Evolutionary conservation across 2,113 vertebrate genomes (phyloP), one percentile per base, ranked within the genome.

Genomic region (Zosterops lateralis): DNA sequence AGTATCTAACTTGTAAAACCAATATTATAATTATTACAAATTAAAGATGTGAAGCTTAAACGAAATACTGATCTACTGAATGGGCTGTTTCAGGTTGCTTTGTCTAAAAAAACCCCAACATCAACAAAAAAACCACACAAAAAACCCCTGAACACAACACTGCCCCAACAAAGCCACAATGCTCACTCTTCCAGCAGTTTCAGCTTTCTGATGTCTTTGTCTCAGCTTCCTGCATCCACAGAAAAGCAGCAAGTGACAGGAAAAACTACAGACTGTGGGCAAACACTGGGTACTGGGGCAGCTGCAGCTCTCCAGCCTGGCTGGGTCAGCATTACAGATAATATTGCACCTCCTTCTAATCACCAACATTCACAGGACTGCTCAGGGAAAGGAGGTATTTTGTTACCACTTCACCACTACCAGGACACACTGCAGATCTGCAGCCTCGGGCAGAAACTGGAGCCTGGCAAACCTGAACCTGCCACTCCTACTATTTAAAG

Each of bases 311-410:
- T 47, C 24, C 70, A 38, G 47, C 18, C 57, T 16, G 17, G 26
- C 73, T 9, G 4, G 29, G 38, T 42, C 4, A 4, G 38, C 6
- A 4, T 6, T 9, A 3, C 0, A 5, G 61, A 54, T 36, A 76
- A 0, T 2, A 8, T 1, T 40, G 48, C 53, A 17, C 25, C 54
- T 56, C 44, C 0, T 25, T 17, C 32, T 47, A 5, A 58, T 20
- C 61, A 34, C 28, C 82, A 29, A 0, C 24, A 34, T 8, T 12
- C 24, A 3, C 0, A 3, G 3, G 12, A 18, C 36, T 58, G 9
- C 78, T 40, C 54, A 21, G 75, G 62, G 1, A 9, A 36, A 76
- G 0, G 3, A 18, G 24, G 21, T 1, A 3, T 16, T 80, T 25
- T 56, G 32, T 45, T 38, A 64, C 5, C 56, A 32, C 44, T 34